Evolutionary conservation across 2,113 vertebrate species (phyloP).

Genomic region (Anhinga rufa): DNA sequence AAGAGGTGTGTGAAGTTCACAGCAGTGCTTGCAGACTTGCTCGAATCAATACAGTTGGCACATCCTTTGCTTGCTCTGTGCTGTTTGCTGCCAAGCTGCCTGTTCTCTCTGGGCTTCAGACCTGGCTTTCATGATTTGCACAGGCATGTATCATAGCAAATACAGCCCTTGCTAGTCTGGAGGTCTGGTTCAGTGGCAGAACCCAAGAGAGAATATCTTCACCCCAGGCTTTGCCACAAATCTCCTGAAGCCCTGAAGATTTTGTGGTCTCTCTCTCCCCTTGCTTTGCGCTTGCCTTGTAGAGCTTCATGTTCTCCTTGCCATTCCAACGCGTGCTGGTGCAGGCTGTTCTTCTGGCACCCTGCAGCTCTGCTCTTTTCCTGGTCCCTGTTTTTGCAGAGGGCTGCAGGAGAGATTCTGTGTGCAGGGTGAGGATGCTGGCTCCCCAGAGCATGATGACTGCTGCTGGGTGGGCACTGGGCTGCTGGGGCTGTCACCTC

Average conservation of each 20-base stretch:
- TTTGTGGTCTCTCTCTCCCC: not conserved
- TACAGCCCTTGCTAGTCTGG: not conserved
- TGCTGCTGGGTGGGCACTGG: not conserved
- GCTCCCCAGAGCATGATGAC: not conserved
- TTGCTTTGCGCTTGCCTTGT: not conserved
- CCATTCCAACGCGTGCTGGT: accelerated
- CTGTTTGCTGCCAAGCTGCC: not conserved
- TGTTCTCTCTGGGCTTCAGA: not conserved
- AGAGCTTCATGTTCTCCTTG: not conserved
- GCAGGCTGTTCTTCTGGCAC: not conserved
- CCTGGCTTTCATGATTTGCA: not conserved
- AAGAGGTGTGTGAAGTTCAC: not conserved
- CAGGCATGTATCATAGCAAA: not conserved
- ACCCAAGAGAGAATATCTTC: not conserved
- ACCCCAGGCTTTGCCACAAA: not conserved
- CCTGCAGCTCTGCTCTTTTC: not conserved
- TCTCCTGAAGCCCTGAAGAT: not conserved
- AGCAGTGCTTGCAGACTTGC: not conserved
- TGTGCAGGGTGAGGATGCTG: not conserved
- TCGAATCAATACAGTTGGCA: not conserved
- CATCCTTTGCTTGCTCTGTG: not conserved
- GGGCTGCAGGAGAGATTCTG: not conserved
- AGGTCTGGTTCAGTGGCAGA: not conserved
- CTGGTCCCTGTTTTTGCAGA: not conserved
- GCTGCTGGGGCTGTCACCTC: not conserved